Base-by-base conservation (phyloP, 92 coral and sea anemone species). In the Umimayanthus chanpuru region DNA sequence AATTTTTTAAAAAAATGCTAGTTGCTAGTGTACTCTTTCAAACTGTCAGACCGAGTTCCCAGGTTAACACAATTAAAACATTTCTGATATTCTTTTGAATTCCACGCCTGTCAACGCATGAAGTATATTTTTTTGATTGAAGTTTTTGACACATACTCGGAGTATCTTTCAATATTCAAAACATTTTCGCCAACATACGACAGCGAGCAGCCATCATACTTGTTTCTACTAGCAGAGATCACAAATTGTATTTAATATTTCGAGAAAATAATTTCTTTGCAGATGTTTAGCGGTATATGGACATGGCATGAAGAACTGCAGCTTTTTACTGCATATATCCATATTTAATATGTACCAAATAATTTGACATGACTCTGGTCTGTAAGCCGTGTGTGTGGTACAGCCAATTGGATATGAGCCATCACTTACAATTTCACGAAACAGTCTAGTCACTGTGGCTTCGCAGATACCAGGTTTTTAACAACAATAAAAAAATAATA, bases 61-160 rank as follows among this genome's bases (percentile, higher is more conserved):
- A 40, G 86, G 76, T 82, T 41, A 29, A 83, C n/a, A 83, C 68
- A 70, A 70, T 83, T 83, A 83, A 8, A 44, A 21, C 50, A 44
- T 70, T 71, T 25, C 47, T 53, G 71, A 80, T 80, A 47, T 44
- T 83, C 86, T 83, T 83, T 72, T 83, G 65, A 83, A 71, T 68
- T 83, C 85, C 78, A 67, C 41, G 86, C 78, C 77, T 65, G 76
- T 53, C 87, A 83, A 44, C 77, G 76, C 28, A 18, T 70, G 87
- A 83, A 82, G 47, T 71, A 44, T 28, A 70, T 43, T 30, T 70
- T 32, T 70, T 83, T 28, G 68, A 83, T 83, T 83, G 64, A 70
- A 68, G 74, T 26, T 83, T 67, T 82, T 72, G 66, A 68, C 77
- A 83, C 78, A 83, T 55, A 29, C 5, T 26, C 68, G 44, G 38